These are phyloP conservation scores for Galerucella pusilla DNA, from an alignment of 2,888 invertebrate genomes.

Conservation along the genomic window DNA sequence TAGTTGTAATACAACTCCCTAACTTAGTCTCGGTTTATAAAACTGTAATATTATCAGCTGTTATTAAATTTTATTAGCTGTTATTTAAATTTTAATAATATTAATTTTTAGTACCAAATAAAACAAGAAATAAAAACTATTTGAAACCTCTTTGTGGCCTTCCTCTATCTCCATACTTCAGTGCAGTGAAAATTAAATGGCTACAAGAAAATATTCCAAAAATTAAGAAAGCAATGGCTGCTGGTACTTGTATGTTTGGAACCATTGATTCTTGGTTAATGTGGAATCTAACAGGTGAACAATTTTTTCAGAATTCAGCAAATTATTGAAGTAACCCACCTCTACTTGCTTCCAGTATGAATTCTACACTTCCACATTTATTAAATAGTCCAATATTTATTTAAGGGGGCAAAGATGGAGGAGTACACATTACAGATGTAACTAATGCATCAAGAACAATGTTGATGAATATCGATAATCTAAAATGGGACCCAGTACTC, in stretches of 20 bases:
- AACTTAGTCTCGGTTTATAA: too few relatives aligned
- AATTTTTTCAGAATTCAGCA: not conserved
- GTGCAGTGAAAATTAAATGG: conserved; percentile 94
- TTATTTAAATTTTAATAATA: not conserved
- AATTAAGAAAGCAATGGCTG: conserved; percentile 80
- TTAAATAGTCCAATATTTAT: not conserved
- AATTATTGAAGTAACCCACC: too few relatives aligned
- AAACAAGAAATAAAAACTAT: conserved; percentile 76
- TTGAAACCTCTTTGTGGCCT: conserved; percentile 85
- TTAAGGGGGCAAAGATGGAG: conserved; percentile 73
- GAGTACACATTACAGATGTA: conserved; percentile 93
- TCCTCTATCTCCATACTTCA: conserved; percentile 93
- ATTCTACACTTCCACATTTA: not conserved
- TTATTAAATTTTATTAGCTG: too few relatives aligned
- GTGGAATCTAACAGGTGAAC: conserved; percentile 78
- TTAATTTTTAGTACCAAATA: conserved; percentile 70
- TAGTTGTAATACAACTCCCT: too few relatives aligned
- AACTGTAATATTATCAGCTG: too few relatives aligned
- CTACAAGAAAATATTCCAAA: conserved; percentile 86
- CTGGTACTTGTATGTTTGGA: conserved; percentile 81
- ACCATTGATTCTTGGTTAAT: conserved; percentile 99
- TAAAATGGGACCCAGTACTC: conserved; percentile 89
- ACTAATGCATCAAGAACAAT: conserved; percentile 98
- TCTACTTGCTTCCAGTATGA: too few relatives aligned
- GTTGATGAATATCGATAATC: conserved; percentile 92